Evolutionary conservation across 2,888 invertebrate genomes (phyloP).

Genomic region (Sicus ferrugineus): DNA sequence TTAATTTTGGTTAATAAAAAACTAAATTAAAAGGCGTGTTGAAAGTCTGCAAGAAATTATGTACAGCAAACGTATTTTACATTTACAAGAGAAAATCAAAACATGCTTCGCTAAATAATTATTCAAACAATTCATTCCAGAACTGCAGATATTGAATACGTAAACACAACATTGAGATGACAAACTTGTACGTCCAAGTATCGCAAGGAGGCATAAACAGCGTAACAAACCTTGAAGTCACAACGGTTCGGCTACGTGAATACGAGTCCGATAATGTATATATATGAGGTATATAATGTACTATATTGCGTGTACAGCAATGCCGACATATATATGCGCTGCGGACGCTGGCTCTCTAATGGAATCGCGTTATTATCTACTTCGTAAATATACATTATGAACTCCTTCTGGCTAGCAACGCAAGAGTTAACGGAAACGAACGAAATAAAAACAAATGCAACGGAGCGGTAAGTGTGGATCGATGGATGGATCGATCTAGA

Average conservation of each 20-base stretch:
- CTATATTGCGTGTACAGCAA: constrained; percentile 17
- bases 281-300: neutral
- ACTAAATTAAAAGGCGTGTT: constrained; percentile 26
- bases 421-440: neutral
- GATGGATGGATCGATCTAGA: too few species aligned
- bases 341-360: neutral
- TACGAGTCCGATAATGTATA: constrained; percentile 3
- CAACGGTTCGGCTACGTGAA: constrained; percentile 48
- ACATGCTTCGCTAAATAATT: constrained; percentile 32
- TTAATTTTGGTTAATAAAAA: constrained; percentile 6
- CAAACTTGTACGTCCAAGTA: neutral
- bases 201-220: constrained; percentile 50
- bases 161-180: constrained; percentile 11
- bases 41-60: constrained; percentile 9
- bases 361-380: neutral
- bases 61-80: constrained; percentile 40
- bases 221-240: constrained; percentile 57
- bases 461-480: too few species aligned
- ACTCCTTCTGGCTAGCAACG: constrained; percentile 3
- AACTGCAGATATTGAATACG: neutral
- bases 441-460: constrained; percentile 22
- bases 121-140: constrained; percentile 5
- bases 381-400: constrained; percentile 14
- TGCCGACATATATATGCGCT: neutral
- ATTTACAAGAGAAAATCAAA: constrained; percentile 25